Base-by-base conservation (phyloP, 2,888 invertebrate genomes). In the Salticus scenicus region DNA sequence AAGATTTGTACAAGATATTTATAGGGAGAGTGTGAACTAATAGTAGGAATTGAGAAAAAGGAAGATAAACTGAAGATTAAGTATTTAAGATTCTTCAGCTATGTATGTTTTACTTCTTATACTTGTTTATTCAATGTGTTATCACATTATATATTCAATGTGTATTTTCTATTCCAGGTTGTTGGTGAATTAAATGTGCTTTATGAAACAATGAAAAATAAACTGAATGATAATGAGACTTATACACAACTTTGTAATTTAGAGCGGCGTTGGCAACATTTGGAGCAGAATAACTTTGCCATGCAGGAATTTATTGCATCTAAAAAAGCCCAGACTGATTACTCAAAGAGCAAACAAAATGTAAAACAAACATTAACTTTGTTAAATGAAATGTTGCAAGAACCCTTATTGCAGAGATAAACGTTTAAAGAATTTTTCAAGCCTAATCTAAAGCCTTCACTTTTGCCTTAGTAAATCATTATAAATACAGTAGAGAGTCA, bases 181-280 rank as follows among this genome's bases (percentile, higher is more conserved):
- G 89, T 91, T 77, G 90, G 90, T 72, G 88, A 89, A 37, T 83
- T 91, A 71, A 90, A 89, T 37, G 82, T 89, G 37, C 88, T 90
- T 66, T 91, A 91, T 85, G 91, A 91, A 76, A 90, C 90, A 5
- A 88, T 91, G 70, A 92, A 94, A 93, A 91, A 92, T 81, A 93
- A 93, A 89, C 92, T 96, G 14, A 93, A 94, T 84, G 94, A 94
- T 41, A 95, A 95, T 90, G 95, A 95, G 90, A 94, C 94, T 90
- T 94, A 94, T 89, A 91, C 92, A 0, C 94, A 95, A 90, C 92
- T 96, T n/a, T 93, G 93, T 88, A 93, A 92, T 69, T 90, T 95
- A 88, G 95, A 96, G 90, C 94, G 94, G 76, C 94, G 94, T 90
- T 92, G 95, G 89, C 93, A 94, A 14, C 93, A 94, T 81, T 91